These are phyloP conservation scores for Drosophila lowei DNA, from an alignment of 1,140 invertebrate species.

Conservation along the genomic window DNA sequence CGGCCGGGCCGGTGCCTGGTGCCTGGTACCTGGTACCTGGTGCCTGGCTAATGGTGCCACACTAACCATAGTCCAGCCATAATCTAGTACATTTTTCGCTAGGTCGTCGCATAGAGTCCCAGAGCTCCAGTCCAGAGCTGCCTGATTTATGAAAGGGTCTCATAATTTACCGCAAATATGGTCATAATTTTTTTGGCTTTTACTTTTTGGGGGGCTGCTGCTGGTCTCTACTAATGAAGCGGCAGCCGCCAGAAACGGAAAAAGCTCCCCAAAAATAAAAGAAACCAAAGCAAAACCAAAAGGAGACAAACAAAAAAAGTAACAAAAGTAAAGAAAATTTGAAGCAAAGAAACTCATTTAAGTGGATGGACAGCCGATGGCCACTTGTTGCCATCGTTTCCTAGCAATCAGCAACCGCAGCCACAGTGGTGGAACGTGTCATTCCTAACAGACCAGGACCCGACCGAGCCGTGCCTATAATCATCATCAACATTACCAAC, in stretches of 20 bases:
- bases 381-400: slow-evolving; percentile 74
- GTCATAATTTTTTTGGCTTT: slow-evolving; percentile 72
- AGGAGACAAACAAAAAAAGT: slow-evolving; percentile 15
- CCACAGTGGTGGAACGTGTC: slow-evolving; percentile 54
- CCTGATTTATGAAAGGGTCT: slow-evolving; percentile 76
- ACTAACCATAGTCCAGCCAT: slow-evolving; percentile 33
- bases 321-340: slow-evolving; percentile 16
- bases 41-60: slow-evolving; percentile 40
- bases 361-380: slow-evolving; percentile 55
- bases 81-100: slow-evolving; percentile 52
- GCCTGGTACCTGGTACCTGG: not conserved
- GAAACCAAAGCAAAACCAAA: slow-evolving; percentile 9
- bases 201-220: slow-evolving; percentile 54
- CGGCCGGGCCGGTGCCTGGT: not conserved
- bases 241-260: slow-evolving; percentile 36
- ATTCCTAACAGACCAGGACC: slow-evolving; percentile 48
- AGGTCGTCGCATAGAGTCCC: slow-evolving; percentile 39
- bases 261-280: not conserved
- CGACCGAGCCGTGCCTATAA: slow-evolving; percentile 53
- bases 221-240: slow-evolving; percentile 64
- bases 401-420: slow-evolving; percentile 69
- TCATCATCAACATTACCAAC: slow-evolving; percentile 66
- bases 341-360: slow-evolving; percentile 56
- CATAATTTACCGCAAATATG: slow-evolving; percentile 79
- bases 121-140: not conserved